Evolutionary conservation across 2,797 vertebrate species (phyloP).

Genomic region (Fratercula arctica): DNA sequence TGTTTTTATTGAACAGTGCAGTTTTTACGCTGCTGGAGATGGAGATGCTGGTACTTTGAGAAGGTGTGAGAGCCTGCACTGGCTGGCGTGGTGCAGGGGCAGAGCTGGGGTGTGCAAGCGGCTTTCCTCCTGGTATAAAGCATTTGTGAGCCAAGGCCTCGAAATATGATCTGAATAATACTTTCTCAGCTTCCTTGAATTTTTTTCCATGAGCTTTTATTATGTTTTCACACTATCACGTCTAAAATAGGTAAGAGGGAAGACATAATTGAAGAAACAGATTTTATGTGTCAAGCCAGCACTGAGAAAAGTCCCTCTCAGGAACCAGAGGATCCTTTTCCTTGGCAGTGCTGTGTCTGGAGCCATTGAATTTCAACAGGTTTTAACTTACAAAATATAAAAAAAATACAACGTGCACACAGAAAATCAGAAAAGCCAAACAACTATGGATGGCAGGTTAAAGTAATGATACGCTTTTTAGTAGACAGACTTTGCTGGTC

Average conservation of each 20-base stretch:
- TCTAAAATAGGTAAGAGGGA: conserved; percentile 32
- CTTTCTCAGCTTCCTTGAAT: not conserved
- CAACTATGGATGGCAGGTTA: not conserved
- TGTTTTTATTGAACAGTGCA: not conserved
- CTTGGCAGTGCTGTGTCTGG: not conserved
- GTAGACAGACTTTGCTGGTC: not conserved
- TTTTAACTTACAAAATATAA: not conserved
- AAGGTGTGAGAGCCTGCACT: not conserved
- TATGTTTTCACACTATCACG: not conserved
- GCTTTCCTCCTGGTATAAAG: not conserved
- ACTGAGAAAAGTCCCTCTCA: not conserved
- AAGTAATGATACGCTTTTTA: not conserved
- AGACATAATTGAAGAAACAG: conserved; percentile 18
- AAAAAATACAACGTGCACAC: not conserved
- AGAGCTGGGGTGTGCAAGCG: not conserved
- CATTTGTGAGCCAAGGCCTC: not conserved
- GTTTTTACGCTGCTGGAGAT: not conserved
- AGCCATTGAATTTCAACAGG: not conserved
- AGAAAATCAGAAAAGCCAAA: not conserved
- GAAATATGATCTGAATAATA: not conserved
- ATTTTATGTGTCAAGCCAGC: conserved; percentile 36
- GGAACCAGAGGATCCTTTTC: conserved; percentile 17
- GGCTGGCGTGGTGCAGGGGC: fast-evolving
- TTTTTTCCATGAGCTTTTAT: not conserved
- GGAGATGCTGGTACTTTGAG: not conserved